Percentiles rank a stretch among this genome's conserved stretches.
Conservation (phyloP, 1,140 invertebrate genomes). For the Lepidostoma basale region DNA sequence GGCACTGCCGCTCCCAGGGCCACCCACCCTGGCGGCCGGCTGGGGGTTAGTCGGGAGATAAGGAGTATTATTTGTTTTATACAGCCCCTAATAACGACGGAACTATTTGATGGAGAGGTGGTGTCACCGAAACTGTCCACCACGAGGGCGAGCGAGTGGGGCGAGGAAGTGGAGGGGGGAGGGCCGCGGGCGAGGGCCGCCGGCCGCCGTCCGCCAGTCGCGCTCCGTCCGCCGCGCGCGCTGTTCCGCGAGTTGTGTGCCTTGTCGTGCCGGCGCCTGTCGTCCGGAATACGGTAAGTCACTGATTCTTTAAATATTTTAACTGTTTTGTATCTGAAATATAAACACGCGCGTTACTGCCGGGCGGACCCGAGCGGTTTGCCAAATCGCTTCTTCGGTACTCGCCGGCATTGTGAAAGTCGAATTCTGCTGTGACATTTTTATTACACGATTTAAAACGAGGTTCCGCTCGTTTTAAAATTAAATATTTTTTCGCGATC, state of each 20-base stretch:
- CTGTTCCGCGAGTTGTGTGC: background rate
- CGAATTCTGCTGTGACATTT: background rate
- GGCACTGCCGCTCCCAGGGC: too few species aligned
- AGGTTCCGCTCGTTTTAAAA: background rate
- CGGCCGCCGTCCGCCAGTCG: background rate
- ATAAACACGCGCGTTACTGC: background rate
- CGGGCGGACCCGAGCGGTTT: background rate
- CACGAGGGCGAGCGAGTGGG: background rate
- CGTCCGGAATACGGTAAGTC: background rate
- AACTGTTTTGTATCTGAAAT: too few species aligned
- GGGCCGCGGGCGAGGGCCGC: background rate
- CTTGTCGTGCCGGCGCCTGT: background rate
- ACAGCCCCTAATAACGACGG: too few species aligned
- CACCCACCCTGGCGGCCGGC: too few species aligned
- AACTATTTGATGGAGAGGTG: too few species aligned
- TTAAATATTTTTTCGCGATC: too few species aligned
- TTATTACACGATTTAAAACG: slow-evolving; percentile 1
- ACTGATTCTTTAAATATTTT: too few species aligned
- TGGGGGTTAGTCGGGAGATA: too few species aligned
- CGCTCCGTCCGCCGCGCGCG: background rate
- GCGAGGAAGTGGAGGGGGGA: background rate
- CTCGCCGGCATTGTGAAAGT: background rate
- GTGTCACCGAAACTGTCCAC: too few species aligned
- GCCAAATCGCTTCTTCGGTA: background rate
- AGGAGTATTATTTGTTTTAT: too few species aligned